Evolutionary conservation across 2,113 vertebrate genomes (phyloP).

Genomic region (Seriola aureovittata): DNA sequence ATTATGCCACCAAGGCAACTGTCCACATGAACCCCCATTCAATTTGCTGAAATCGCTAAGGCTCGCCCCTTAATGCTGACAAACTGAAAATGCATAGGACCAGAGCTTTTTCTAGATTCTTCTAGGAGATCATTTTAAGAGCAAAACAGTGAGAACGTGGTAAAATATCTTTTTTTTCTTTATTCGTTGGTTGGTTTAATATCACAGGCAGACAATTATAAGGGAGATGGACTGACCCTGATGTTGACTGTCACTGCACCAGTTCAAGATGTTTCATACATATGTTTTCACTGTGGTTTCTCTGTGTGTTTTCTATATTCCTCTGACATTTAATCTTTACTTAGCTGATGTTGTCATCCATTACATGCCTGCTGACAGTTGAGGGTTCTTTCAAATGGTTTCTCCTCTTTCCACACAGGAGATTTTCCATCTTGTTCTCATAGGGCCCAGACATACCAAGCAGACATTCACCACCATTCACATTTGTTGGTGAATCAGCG

Average conservation of each 20-base stretch:
- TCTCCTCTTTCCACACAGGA: background rate
- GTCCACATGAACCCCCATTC: background rate
- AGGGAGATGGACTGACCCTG: too few relatives aligned
- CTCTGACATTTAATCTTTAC: background rate
- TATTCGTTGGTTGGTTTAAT: too few relatives aligned
- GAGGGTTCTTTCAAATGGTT: background rate
- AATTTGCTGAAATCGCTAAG: background rate
- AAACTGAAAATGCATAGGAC: too few relatives aligned
- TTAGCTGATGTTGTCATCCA: background rate
- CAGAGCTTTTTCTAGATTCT: too few relatives aligned
- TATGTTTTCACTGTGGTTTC: background rate
- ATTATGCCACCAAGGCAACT: constrained; percentile 15
- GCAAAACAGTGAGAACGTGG: background rate
- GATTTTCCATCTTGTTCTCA: background rate
- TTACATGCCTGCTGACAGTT: background rate
- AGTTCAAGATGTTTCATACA: background rate
- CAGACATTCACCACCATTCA: background rate
- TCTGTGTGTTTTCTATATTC: background rate
- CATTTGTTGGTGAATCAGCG: background rate
- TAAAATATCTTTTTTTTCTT: background rate
- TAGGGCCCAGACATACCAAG: background rate
- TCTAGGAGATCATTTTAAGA: too few relatives aligned
- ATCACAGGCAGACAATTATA: background rate
- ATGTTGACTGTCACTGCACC: background rate
- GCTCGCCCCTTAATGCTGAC: background rate